Evolutionary conservation across 1,140 invertebrate genomes (phyloP).

Genomic region (Ooceraea biroi): DNA sequence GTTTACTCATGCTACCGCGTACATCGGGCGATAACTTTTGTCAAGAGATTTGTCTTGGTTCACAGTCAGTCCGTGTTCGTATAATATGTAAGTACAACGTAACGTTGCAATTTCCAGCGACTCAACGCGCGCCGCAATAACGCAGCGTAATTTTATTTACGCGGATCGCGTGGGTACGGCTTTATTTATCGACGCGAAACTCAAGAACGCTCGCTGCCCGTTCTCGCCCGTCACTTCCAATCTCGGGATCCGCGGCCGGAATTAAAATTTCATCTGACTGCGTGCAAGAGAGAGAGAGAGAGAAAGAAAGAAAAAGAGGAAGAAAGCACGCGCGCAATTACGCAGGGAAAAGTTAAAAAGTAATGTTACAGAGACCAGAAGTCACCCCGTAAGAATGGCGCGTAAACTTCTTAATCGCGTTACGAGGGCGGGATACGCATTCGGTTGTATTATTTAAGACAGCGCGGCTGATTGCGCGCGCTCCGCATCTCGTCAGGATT

Average conservation of each 20-base stretch:
- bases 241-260: constrained; percentile 40
- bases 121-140: constrained; percentile 46
- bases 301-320: no score
- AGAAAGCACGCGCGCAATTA: constrained; percentile 21
- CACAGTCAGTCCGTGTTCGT: neutral
- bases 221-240: constrained; percentile 58
- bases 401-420: constrained; percentile 66
- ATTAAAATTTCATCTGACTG: constrained; percentile 59
- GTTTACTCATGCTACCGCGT: neutral
- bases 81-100: neutral
- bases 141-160: constrained; percentile 54
- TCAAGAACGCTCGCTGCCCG: constrained; percentile 45
- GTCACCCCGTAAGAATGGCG: constrained; percentile 50
- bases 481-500: constrained; percentile 4
- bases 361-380: constrained; percentile 52
- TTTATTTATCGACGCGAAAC: constrained; percentile 58
- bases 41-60: neutral
- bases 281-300: constrained; percentile 17
- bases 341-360: constrained; percentile 63
- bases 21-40: neutral
- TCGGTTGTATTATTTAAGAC: constrained; percentile 60
- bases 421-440: constrained; percentile 44
- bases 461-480: constrained; percentile 47
- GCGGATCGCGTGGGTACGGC: constrained; percentile 26
- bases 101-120: constrained; percentile 17